Evolutionary conservation across 1,140 invertebrate species (phyloP).

Genomic region (Zaprionus camerounensis): DNA sequence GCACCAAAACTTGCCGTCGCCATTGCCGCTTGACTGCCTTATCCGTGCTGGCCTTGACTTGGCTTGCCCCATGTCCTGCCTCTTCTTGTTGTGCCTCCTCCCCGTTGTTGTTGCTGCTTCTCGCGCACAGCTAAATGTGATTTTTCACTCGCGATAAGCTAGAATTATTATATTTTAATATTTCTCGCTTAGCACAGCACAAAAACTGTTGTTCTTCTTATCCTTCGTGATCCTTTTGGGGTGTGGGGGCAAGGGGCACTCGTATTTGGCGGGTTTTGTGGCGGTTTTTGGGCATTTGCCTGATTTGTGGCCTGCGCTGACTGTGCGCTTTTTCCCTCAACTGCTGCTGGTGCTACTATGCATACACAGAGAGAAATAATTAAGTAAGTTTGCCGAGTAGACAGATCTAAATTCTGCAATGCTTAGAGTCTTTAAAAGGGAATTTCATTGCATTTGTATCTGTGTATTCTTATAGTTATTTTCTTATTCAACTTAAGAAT

Average conservation of each 20-base stretch:
- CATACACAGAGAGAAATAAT: not conserved
- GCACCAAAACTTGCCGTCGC: conserved; percentile 26
- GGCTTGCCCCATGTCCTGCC: conserved; percentile 30
- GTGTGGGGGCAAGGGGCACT: not conserved
- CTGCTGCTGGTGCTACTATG: conserved; percentile 1
- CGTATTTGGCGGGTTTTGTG: not conserved
- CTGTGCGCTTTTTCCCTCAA: conserved; percentile 24
- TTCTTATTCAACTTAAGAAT: too few relatives aligned
- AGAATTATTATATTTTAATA: conserved; percentile 81
- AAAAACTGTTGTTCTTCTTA: conserved; percentile 36
- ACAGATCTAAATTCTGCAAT: not conserved
- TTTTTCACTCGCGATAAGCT: conserved; percentile 70
- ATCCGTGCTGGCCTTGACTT: conserved; percentile 22
- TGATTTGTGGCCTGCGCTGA: conserved; percentile 55
- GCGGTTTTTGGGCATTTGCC: conserved; percentile 28
- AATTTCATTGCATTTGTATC: too few relatives aligned
- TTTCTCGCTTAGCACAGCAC: conserved; percentile 70
- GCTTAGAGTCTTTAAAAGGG: too few relatives aligned
- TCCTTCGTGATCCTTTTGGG: conserved; percentile 20
- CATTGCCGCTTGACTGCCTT: conserved; percentile 59
- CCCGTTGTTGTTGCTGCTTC: not conserved
- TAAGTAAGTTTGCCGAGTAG: not conserved
- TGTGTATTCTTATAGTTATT: too few relatives aligned
- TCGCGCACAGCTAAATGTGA: conserved; percentile 69
- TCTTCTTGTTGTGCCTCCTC: conserved; percentile 17